These are phyloP conservation scores for Nomia melanderi DNA, from an alignment of 1,140 invertebrate genomes.

Conservation along the genomic window DNA sequence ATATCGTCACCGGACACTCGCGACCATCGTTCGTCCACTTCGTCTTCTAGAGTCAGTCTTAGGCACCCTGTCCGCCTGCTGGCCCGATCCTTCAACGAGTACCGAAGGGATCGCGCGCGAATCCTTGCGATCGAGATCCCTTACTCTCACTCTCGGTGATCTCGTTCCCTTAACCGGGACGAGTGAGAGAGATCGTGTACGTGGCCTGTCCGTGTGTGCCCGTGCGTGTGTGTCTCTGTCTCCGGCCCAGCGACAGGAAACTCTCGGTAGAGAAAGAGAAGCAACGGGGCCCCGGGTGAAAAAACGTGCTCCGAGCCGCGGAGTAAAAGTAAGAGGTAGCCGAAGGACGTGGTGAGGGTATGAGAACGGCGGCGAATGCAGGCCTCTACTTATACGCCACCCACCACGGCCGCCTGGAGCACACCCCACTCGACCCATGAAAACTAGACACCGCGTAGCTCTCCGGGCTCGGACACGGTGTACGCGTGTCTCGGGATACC, in stretches of 20 bases:
- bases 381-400: conserved; percentile 80
- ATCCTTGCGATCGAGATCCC: too few species aligned
- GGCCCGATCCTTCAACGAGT: too few species aligned
- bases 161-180: neutral
- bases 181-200: neutral
- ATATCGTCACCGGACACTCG: conserved; percentile 72
- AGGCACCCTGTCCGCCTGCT: too few species aligned
- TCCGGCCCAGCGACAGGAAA: neutral
- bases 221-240: too few species aligned
- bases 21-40: conserved; percentile 65
- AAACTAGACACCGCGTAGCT: conserved; percentile 72
- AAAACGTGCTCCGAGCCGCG: conserved; percentile 24
- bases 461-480: conserved; percentile 41
- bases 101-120: too few species aligned
- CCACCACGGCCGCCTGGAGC: conserved; percentile 74
- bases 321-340: conserved; percentile 76
- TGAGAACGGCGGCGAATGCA: conserved; percentile 79
- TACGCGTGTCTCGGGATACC: conserved; percentile 25
- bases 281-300: neutral
- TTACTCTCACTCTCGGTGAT: neutral
- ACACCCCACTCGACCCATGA: conserved; percentile 75
- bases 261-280: conserved; percentile 10
- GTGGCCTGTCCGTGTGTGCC: too few species aligned
- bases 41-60: too few species aligned
- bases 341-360: conserved; percentile 80